Evolutionary conservation across 1,140 invertebrate species (phyloP).

Genomic region (Theocolax elegans): DNA sequence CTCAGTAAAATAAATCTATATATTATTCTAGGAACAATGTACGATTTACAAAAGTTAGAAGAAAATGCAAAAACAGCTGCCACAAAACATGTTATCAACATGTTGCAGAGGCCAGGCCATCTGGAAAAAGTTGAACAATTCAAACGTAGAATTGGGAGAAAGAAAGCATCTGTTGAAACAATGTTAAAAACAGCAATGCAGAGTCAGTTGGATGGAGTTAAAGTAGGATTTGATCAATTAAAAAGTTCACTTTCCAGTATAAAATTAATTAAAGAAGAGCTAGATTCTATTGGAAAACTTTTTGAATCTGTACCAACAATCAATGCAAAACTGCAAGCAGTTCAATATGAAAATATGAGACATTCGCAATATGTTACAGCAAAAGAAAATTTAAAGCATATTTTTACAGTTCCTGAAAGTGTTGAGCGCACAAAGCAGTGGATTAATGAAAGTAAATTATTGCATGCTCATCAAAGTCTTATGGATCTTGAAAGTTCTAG

Average conservation of each 20-base stretch:
- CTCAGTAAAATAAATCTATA: no score
- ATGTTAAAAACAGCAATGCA: slow-evolving; percentile 99
- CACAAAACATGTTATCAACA: slow-evolving; percentile 90
- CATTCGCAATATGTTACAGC: slow-evolving; percentile 97
- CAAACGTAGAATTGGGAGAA: slow-evolving; percentile 80
- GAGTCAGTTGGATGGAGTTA: slow-evolving; percentile 95
- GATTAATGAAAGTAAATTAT: slow-evolving; percentile 94
- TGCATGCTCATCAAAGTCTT: slow-evolving; percentile 94
- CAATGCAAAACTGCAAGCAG: slow-evolving; percentile 81
- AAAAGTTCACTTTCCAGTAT: slow-evolving; percentile 87
- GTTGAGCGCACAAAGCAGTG: slow-evolving; percentile 93
- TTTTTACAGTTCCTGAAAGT: slow-evolving; percentile 97
- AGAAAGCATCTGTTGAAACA: slow-evolving; percentile 95
- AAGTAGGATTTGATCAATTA: slow-evolving; percentile 91
- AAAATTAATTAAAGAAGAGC: slow-evolving; percentile 76
- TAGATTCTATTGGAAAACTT: slow-evolving; percentile 62
- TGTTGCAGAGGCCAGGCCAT: slow-evolving; percentile 94
- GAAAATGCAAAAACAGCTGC: slow-evolving; percentile 85
- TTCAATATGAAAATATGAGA: slow-evolving; percentile 91
- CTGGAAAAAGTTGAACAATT: slow-evolving; percentile 95
- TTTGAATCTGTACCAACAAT: slow-evolving; percentile 78
- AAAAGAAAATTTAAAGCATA: slow-evolving; percentile 97
- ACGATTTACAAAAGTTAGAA: slow-evolving; percentile 79
- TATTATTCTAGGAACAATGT: no score
- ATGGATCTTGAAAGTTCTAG: slow-evolving; percentile 96